Evolutionary conservation across 2,888 invertebrate species (phyloP), one percentile per base, ranked within the genome.

Genomic region (Amphipoea oculea): DNA sequence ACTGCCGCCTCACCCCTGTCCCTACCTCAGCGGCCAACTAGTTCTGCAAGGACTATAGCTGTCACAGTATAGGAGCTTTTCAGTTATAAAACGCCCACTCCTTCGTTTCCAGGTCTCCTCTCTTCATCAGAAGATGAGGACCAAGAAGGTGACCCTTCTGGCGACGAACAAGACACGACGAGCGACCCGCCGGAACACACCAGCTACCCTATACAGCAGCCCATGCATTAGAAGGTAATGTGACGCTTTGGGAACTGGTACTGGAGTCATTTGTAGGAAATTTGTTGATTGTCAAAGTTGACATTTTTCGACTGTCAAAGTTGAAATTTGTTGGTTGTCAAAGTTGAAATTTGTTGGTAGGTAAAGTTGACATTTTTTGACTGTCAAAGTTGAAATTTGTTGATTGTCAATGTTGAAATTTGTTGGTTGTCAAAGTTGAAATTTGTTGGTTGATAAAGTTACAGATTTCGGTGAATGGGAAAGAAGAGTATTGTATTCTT

Each of bases 41-140:
- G n/a, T n/a, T n/a, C n/a, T n/a, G n/a, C n/a, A n/a, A n/a, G n/a
- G n/a, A n/a, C n/a, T n/a, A n/a, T n/a, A 45, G 45, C 45, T 45
- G 45, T 45, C 45, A 11, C 45, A 45, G 11, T 45, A 45, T 45
- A 11, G 9, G 11, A 11, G 45, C 45, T 45, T 45, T 45, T 42
- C 42, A 42, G 42, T 42, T 42, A 12, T 48, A 48, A 48, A 12
- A 12, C 48, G 48, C 48, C 12, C 11, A 48, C 4, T 12, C 4
- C 0, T 45, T 45, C 23, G 1, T 57, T 71, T 66, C 51, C 92
- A 97, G 97, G 97, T 79, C 97, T 97, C 11, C 94, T 97, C 17
- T 97, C 97, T 7, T 97, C 97, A 82, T 97, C 97, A 3, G 97
- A 97, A 73, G 97, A 98, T 81, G 97, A 97, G 72, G 97, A 97